These are phyloP conservation scores for Siniperca scherzeri DNA, from an alignment of 2,797 vertebrate genomes.

Conservation along the genomic window DNA sequence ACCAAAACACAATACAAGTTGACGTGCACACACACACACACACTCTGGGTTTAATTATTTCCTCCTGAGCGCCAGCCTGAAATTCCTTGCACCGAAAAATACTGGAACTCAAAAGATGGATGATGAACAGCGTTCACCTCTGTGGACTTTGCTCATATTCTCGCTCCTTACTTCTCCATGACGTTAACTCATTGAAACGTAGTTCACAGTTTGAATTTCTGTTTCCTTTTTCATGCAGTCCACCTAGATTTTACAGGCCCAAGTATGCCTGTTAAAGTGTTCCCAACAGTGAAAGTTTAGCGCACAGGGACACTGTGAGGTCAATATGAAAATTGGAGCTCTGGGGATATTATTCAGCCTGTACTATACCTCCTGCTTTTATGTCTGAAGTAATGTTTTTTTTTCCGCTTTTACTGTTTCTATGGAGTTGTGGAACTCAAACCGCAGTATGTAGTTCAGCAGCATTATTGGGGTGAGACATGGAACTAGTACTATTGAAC, in stretches of 20 bases:
- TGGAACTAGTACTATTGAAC: slow-evolving; percentile 15
- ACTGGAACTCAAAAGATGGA: slow-evolving; percentile 49
- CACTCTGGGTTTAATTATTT: slow-evolving; percentile 75
- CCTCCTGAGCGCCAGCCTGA: slow-evolving; percentile 63
- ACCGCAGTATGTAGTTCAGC: slow-evolving; percentile 36
- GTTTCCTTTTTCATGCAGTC: slow-evolving; percentile 64
- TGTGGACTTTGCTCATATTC: slow-evolving; percentile 20
- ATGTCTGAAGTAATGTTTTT: slow-evolving; percentile 60
- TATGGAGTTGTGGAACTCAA: slow-evolving; percentile 50
- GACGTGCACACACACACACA: slow-evolving; percentile 25
- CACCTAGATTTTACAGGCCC: slow-evolving; percentile 66
- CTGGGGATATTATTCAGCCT: slow-evolving; percentile 61
- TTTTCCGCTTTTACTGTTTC: slow-evolving; percentile 64
- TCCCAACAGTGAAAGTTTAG: slow-evolving; percentile 54
- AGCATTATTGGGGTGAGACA: slow-evolving; percentile 27
- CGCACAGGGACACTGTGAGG: slow-evolving; percentile 55
- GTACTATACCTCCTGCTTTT: slow-evolving; percentile 49
- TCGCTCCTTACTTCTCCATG: slow-evolving; percentile 1
- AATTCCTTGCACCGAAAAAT: slow-evolving; percentile 60
- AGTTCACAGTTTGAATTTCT: slow-evolving; percentile 48
- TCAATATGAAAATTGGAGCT: slow-evolving; percentile 76
- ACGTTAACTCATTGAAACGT: slow-evolving; percentile 30
- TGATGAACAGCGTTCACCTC: slow-evolving; percentile 41
- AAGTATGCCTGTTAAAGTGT: slow-evolving; percentile 62
- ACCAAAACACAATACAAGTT: slow-evolving; percentile 50